These are phyloP conservation scores for Pseudomyrmex gracilis DNA, from an alignment of 1,140 invertebrate species.

Conservation along the genomic window DNA sequence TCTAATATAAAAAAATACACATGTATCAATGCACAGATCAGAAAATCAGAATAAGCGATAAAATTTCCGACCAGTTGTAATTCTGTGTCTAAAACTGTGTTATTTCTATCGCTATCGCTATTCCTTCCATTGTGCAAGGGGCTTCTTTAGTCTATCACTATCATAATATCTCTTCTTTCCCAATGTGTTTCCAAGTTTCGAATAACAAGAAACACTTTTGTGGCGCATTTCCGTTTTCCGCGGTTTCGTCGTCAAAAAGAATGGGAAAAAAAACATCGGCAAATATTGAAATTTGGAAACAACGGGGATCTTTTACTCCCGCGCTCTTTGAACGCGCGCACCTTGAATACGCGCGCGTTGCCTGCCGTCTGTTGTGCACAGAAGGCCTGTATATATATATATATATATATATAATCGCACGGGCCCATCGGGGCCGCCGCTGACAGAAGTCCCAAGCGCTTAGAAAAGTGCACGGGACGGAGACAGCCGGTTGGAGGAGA, in stretches of 20 bases:
- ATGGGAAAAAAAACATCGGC: background rate
- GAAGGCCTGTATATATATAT: background rate
- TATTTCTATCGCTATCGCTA: too few species aligned
- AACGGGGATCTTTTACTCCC: background rate
- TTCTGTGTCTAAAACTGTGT: too few species aligned
- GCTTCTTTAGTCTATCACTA: too few species aligned
- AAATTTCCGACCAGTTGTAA: too few species aligned
- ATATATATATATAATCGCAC: too few species aligned
- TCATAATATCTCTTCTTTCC: too few species aligned
- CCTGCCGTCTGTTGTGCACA: slow-evolving; percentile 34
- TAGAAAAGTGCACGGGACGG: slow-evolving; percentile 3
- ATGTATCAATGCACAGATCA: too few species aligned
- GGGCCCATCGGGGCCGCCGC: background rate
- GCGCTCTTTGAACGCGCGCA: slow-evolving; percentile 6
- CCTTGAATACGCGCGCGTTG: background rate
- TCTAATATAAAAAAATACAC: too few species aligned
- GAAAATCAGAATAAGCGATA: too few species aligned
- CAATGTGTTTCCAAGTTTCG: background rate
- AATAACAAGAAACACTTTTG: too few species aligned
- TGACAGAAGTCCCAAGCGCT: slow-evolving; percentile 5
- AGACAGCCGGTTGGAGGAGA: background rate
- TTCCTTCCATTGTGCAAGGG: too few species aligned
- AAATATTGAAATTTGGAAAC: background rate
- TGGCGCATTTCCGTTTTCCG: background rate
- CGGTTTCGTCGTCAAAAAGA: too few species aligned